A percentile compares a stretch with the other conserved stretches of the same genome.
These are phyloP conservation scores for Bagarius yarrelli DNA, from an alignment of 2,113 vertebrate genomes.

Conservation along the genomic window DNA sequence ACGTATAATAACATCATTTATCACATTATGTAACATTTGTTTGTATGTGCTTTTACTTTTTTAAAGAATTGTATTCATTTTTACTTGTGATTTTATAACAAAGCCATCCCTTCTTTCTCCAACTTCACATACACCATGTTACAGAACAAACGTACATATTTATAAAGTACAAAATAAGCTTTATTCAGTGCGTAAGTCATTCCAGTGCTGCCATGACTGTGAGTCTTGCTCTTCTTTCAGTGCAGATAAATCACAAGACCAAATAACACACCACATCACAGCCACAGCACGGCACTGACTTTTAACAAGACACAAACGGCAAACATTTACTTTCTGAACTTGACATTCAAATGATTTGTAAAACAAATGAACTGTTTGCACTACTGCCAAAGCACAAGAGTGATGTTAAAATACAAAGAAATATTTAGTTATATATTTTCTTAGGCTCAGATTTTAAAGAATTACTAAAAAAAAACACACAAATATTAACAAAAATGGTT, in stretches of 20 bases:
- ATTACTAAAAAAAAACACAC: not conserved
- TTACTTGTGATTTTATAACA: not conserved
- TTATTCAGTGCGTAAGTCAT: slow-evolving; percentile 49
- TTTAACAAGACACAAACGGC: slow-evolving; percentile 24
- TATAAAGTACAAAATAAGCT: slow-evolving; percentile 40
- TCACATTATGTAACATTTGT: no score
- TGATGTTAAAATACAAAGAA: not conserved
- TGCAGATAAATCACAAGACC: slow-evolving; percentile 23
- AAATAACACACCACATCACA: slow-evolving; percentile 17
- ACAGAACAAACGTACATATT: not conserved
- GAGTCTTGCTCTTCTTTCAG: not conserved
- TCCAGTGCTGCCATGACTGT: slow-evolving; percentile 30
- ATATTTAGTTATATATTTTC: not conserved
- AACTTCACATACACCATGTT: not conserved
- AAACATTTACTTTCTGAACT: not conserved
- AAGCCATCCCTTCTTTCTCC: not conserved
- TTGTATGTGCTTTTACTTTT: no score
- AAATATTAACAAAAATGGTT: not conserved
- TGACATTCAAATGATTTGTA: not conserved
- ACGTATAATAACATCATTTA: not conserved
- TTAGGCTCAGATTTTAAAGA: not conserved
- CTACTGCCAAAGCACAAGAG: not conserved
- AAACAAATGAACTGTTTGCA: not conserved
- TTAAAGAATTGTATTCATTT: not conserved
- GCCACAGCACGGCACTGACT: not conserved